Conservation (phyloP, 2,113 vertebrate genomes). For the Lutjanus erythropterus region DNA sequence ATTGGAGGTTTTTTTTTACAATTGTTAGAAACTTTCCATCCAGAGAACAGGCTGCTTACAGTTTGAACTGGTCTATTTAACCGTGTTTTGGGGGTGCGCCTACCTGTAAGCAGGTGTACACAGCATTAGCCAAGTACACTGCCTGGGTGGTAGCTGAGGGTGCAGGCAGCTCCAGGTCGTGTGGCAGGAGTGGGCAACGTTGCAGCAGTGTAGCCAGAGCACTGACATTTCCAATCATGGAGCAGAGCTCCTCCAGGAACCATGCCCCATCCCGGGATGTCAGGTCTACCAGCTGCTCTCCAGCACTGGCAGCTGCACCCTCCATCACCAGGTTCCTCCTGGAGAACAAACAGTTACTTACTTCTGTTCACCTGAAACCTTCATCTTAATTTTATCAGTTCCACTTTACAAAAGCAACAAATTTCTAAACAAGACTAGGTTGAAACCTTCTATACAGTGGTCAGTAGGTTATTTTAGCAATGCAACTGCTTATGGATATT, state of each 20-base stretch:
- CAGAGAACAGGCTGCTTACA: not conserved
- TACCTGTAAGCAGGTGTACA: constrained; percentile 97
- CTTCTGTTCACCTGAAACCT: not conserved
- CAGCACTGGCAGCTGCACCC: constrained; percentile 93
- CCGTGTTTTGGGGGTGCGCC: no score
- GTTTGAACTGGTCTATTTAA: not conserved
- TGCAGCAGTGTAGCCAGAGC: constrained; percentile 93
- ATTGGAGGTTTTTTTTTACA: no score
- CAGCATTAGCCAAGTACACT: constrained; percentile 93
- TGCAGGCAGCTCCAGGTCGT: constrained; percentile 94
- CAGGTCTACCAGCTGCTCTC: constrained; percentile 95
- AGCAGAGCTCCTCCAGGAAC: constrained; percentile 98
- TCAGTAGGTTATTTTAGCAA: not conserved
- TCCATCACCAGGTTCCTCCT: constrained; percentile 99
- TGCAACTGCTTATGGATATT: not conserved
- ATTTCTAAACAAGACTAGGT: not conserved
- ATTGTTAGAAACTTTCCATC: not conserved
- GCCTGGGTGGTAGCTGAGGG: constrained; percentile 90
- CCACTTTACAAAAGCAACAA: no score
- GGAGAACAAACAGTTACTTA: not conserved
- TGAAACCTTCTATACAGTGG: no score
- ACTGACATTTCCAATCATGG: constrained; percentile 95
- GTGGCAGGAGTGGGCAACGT: constrained; percentile 91
- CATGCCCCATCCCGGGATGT: constrained; percentile 96
- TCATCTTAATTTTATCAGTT: not conserved